Percentiles rank a stretch among this genome's conserved stretches.
Evolutionary conservation across 1,140 invertebrate species (phyloP).

Genomic region (Ectropis grisescens): DNA sequence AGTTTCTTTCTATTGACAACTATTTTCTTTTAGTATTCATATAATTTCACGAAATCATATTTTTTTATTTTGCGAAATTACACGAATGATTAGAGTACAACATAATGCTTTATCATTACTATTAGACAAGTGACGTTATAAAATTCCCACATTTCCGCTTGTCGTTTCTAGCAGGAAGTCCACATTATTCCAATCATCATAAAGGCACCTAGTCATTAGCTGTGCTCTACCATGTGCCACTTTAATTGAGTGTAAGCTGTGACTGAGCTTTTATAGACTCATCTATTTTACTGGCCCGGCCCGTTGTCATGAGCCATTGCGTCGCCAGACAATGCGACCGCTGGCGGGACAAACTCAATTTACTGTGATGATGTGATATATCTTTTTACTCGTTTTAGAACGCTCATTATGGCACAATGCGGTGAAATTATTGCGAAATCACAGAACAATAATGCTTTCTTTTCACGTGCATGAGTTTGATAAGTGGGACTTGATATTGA

Average conservation of each 20-base stretch:
- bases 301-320: constrained; percentile 30
- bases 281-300: constrained; percentile 46
- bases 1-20: too few relatives aligned
- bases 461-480: too few relatives aligned
- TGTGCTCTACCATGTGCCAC: constrained; percentile 26
- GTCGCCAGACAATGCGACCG: constrained; percentile 23
- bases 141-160: too few relatives aligned
- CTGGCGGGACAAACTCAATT: constrained; percentile 24
- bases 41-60: too few relatives aligned
- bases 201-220: constrained; percentile 21
- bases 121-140: too few relatives aligned
- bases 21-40: too few relatives aligned
- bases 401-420: not conserved
- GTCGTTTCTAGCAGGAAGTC: too few relatives aligned
- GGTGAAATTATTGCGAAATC: not conserved
- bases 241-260: constrained; percentile 52
- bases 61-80: too few relatives aligned
- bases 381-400: not conserved
- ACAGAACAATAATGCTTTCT: too few relatives aligned
- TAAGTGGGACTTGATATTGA: too few relatives aligned
- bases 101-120: too few relatives aligned
- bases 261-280: constrained; percentile 50
- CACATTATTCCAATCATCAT: constrained; percentile 25
- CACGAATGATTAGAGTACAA: too few relatives aligned
- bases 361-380: constrained; percentile 18